Conservation (phyloP, 2,888 invertebrate species). For the Megalurothrips usitatus region DNA sequence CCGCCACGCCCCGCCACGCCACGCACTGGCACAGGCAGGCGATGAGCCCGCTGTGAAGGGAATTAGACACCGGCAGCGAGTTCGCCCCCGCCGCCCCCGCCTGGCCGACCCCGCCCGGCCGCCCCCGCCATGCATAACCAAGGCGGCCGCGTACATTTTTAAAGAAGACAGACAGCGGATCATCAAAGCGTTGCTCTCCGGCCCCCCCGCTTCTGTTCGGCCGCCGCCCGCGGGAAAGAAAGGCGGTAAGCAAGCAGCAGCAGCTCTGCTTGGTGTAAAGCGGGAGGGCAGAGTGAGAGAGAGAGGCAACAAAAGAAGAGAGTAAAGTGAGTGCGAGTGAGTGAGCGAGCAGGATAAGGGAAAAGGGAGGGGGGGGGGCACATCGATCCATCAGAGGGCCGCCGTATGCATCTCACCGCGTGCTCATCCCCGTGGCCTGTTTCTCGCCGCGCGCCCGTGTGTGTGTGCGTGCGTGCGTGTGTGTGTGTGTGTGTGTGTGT, state of each 20-base stretch:
- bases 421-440: conserved; percentile 1
- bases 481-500: too few species aligned
- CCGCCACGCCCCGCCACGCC: too few species aligned
- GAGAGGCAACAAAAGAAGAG: not conserved
- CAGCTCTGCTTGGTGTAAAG: not conserved
- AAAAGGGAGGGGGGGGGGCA: not conserved
- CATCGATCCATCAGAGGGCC: conserved; percentile 14
- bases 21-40: too few species aligned
- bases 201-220: too few species aligned
- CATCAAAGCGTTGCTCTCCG: not conserved
- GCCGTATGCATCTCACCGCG: not conserved
- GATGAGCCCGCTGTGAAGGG: too few species aligned
- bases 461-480: not conserved
- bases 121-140: conserved; percentile 4
- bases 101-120: not conserved
- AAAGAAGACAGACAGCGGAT: conserved; percentile 24
- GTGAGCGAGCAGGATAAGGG: not conserved
- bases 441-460: not conserved
- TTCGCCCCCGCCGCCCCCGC: not conserved
- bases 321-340: not conserved
- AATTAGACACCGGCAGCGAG: not conserved
- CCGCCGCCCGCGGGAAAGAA: not conserved
- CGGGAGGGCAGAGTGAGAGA: not conserved
- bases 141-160: conserved; percentile 4
- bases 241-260: not conserved